These are phyloP conservation scores for Homarus gammarus DNA, from an alignment of 2,888 invertebrate species.

Conservation along the genomic window DNA sequence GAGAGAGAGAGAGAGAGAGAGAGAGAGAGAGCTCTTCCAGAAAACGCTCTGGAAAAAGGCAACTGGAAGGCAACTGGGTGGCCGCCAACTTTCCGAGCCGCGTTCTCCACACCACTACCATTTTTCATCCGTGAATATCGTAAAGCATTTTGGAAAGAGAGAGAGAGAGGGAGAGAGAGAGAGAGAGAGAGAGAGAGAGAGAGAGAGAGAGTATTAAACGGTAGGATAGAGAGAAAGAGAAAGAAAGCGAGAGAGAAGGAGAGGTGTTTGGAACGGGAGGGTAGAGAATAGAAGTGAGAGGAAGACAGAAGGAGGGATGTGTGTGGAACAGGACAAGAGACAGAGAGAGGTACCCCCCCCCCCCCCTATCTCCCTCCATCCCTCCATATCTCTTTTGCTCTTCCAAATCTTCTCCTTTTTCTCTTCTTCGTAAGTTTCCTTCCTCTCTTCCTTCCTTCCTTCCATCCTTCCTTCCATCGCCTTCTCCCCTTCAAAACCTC, in stretches of 20 bases:
- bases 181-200: slow-evolving; percentile 11
- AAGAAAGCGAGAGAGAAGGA: background rate
- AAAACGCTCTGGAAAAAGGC: background rate
- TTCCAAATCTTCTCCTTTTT: too few relatives aligned
- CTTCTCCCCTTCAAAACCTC: slow-evolving; percentile 1
- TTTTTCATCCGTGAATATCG: slow-evolving; percentile 58
- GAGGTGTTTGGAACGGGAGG: background rate
- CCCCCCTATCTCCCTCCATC: slow-evolving; percentile 16
- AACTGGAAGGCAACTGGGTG: slow-evolving; percentile 4
- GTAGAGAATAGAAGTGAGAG: background rate
- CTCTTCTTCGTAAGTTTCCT: too few relatives aligned
- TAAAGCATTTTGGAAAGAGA: slow-evolving; percentile 54
- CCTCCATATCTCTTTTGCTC: too few relatives aligned
- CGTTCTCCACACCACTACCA: slow-evolving; percentile 19
- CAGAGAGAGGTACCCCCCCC: background rate
- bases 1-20: too few relatives aligned
- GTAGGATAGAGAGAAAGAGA: slow-evolving; percentile 24
- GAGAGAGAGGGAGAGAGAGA: slow-evolving; percentile 8
- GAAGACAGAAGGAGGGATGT: background rate
- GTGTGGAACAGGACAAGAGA: too few relatives aligned
- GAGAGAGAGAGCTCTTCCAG: too few relatives aligned
- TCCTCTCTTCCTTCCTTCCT: slow-evolving; percentile 7
- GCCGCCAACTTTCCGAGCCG: background rate
- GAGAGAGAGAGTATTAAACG: background rate
- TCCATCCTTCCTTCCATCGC: slow-evolving; percentile 16